Conservation (phyloP, 2,888 invertebrate species). For the Diaphora mendica region DNA sequence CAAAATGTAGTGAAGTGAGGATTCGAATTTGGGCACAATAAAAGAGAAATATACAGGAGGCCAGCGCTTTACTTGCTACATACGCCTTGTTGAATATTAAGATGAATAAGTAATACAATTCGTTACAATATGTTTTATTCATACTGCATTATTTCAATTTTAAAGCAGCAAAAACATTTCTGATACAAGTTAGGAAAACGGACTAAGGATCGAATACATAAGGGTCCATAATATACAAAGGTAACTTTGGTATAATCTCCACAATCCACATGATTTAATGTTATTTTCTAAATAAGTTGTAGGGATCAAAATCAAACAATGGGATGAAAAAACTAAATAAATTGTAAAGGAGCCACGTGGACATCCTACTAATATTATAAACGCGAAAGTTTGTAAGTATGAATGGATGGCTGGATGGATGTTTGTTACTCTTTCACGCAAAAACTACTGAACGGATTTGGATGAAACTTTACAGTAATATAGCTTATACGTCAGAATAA, state of each 20-base stretch:
- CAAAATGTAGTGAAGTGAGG: too few species aligned
- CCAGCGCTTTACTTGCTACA: background rate
- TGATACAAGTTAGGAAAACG: background rate
- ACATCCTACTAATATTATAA: too few species aligned
- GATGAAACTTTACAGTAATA: too few species aligned
- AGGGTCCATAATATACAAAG: background rate
- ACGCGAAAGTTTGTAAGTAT: too few species aligned
- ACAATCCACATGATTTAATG: background rate
- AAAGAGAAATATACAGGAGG: background rate
- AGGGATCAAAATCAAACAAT: background rate
- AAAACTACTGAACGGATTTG: too few species aligned
- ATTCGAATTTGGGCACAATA: too few species aligned
- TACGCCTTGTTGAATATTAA: background rate
- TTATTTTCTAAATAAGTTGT: background rate
- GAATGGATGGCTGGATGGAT: too few species aligned
- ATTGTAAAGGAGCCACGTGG: background rate
- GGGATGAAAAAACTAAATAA: background rate
- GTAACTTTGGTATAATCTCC: background rate
- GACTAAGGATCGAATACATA: background rate
- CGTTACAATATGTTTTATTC: background rate
- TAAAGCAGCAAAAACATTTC: background rate
- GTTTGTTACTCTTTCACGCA: too few species aligned
- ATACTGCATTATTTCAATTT: background rate
- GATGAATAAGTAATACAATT: background rate
- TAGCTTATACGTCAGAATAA: too few species aligned